Evolutionary conservation across 2,888 invertebrate species (phyloP), one percentile per base, ranked within the genome.

Genomic region (Synergus laeviventris): DNA sequence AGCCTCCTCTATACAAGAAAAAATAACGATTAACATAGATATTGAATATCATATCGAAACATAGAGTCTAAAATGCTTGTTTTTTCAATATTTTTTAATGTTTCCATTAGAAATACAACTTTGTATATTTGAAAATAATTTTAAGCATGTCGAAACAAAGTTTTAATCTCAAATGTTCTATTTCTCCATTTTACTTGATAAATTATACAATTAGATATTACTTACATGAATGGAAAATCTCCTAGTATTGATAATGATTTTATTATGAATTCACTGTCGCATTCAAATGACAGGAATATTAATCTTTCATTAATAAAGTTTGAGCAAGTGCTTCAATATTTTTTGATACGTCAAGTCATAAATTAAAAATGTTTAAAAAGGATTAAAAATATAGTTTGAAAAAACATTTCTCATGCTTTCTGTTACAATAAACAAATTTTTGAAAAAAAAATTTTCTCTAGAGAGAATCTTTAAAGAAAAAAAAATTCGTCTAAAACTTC

Each of bases 1-100:
- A 2, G 39, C 45, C 45, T 70, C 45, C 18, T 64, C 80, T 80
- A 18, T n/a, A 31, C 42, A 62, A 75, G 45, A 49, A 14, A 56
- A 42, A 81, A 78, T 18, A 70, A 36, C 11, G 39, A 64, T 45
- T 39, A 36, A 18, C 38, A 70, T 38, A 24, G 21, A 31, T 36
- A 59, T 14, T n/a, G 4, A 54, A 54, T n/a, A 24, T 24, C 49
- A 12, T 18, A 16, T 42, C n/a, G 18, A 64, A 64, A 49, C n/a
- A 9, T 21, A 2, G 16, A 8, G 49, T 49, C 3, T 31, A 21
- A 31, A 7, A 31, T 54, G 8, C 24, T 12, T 49, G 7, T 49
- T 54, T 7, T 49, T 45, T 4, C 49, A 73, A 16, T 73, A 39
- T n/a, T 16, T 49, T 0, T 61, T 61, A 14, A 16, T 61, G 8